Evolutionary conservation across 1,140 invertebrate genomes (phyloP).

Genomic region (Elymnias hypermnestra): DNA sequence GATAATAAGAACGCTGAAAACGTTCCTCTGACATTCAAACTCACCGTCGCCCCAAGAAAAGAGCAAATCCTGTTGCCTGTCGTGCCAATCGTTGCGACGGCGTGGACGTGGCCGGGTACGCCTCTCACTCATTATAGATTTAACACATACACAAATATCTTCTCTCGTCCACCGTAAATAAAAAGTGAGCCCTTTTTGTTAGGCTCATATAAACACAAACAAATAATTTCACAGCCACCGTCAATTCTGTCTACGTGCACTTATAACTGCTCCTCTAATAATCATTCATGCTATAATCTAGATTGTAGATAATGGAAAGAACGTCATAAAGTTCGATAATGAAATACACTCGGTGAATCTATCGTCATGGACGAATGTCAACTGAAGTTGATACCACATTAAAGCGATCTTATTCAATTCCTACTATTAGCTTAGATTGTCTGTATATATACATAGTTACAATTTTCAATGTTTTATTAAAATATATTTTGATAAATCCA

Average conservation of each 20-base stretch:
- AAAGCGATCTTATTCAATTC: no score
- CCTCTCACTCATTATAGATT: conserved; percentile 42
- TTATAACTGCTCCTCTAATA: conserved; percentile 37
- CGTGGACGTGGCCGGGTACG: conserved; percentile 47
- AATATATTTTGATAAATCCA: no score
- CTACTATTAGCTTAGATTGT: no score
- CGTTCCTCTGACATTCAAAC: conserved; percentile 21
- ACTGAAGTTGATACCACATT: no score
- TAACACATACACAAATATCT: conserved; percentile 28
- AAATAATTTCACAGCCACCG: conserved; percentile 34
- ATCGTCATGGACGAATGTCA: background rate
- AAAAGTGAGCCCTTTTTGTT: no score
- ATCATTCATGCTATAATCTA: conserved; percentile 49
- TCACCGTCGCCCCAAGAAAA: conserved; percentile 69
- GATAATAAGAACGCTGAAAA: background rate
- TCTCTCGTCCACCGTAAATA: background rate
- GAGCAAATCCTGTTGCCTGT: conserved; percentile 63
- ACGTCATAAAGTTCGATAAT: conserved; percentile 61
- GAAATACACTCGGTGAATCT: conserved; percentile 14
- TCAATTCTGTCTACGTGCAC: conserved; percentile 50
- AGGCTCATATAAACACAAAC: conserved; percentile 43
- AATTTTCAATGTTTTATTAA: no score
- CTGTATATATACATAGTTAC: no score
- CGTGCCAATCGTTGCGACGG: conserved; percentile 51
- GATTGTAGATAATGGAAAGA: conserved; percentile 48